Conservation (phyloP, 2,113 vertebrate species). For the Malurus alboscapulatus region DNA sequence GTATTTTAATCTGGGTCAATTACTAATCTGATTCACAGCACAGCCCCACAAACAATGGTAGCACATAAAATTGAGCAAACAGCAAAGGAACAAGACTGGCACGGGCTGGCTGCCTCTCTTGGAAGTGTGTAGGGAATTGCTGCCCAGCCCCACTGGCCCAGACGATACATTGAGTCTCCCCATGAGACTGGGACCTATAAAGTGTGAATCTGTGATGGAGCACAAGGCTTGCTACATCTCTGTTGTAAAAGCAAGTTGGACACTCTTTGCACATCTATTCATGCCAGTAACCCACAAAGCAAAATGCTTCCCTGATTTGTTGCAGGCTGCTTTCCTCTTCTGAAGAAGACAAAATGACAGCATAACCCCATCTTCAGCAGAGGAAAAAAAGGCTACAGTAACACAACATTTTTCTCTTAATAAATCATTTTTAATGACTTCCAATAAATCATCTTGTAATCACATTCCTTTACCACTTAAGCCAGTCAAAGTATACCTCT, state of each 20-base stretch:
- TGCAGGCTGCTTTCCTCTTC: not conserved
- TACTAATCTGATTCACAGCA: not conserved
- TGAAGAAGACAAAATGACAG: not conserved
- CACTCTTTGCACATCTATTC: not conserved
- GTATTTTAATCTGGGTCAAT: not conserved
- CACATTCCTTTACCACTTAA: conserved; percentile 64
- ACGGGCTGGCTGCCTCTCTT: not conserved
- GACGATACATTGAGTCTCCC: not conserved
- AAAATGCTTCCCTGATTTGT: conserved; percentile 2
- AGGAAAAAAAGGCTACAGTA: not conserved
- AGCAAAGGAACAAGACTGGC: not conserved
- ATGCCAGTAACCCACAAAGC: not conserved
- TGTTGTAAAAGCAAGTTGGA: not conserved
- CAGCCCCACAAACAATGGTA: not conserved
- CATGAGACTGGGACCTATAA: not conserved
- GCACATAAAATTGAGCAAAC: not conserved
- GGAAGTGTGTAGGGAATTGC: not conserved
- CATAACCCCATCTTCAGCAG: not conserved
- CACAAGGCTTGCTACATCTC: not conserved
- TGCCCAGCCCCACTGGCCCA: not conserved
- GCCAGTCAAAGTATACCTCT: conserved; percentile 56
- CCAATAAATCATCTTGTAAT: conserved; percentile 68
- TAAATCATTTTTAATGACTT: conserved; percentile 70
- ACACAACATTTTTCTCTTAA: conserved; percentile 59
- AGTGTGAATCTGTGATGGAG: not conserved